phyloP scores from a whole-genome alignment of 1,140 invertebrate species.

The Zaprionus ornatus region DNA sequence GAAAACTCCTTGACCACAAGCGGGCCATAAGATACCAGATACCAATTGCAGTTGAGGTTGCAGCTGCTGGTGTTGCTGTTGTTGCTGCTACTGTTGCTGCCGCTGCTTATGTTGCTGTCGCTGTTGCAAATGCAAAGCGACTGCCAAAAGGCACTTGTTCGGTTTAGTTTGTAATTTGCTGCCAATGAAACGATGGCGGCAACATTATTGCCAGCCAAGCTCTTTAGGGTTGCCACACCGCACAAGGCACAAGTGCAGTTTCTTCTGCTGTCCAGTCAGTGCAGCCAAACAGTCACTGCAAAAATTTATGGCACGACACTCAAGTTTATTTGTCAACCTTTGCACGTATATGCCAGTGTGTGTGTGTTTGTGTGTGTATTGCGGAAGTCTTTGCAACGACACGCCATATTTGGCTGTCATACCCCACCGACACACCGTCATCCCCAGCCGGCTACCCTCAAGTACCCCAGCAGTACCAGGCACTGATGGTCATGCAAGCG shows the following conservation, averaged over 20 bases:
- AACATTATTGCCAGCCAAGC: conserved; percentile 30
- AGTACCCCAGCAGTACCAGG: background rate
- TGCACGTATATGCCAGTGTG: conserved; percentile 12
- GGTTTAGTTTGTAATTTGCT: conserved; percentile 52
- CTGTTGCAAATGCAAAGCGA: conserved; percentile 32
- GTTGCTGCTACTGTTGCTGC: background rate
- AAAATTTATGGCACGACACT: conserved; percentile 56
- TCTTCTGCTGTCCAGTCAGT: background rate
- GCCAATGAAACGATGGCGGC: conserved; percentile 60
- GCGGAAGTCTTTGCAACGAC: conserved; percentile 67
- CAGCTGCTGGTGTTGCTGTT: background rate
- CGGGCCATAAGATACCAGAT: conserved; percentile 30
- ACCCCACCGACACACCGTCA: background rate
- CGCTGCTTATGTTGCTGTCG: background rate
- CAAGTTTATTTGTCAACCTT: conserved; percentile 69
- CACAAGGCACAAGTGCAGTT: conserved; percentile 27
- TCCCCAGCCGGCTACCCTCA: background rate
- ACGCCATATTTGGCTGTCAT: conserved; percentile 61
- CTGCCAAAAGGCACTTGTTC: conserved; percentile 57
- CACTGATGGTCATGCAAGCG: conserved; percentile 33
- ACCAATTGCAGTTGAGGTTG: conserved; percentile 18
- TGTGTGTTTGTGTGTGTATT: conserved; percentile 30
- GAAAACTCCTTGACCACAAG: conserved; percentile 76
- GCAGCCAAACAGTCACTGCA: conserved; percentile 23
- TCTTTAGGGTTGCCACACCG: conserved; percentile 61